Base-by-base conservation (phyloP, 2,113 vertebrate genomes). In the Cyprinodon variegatus region DNA sequence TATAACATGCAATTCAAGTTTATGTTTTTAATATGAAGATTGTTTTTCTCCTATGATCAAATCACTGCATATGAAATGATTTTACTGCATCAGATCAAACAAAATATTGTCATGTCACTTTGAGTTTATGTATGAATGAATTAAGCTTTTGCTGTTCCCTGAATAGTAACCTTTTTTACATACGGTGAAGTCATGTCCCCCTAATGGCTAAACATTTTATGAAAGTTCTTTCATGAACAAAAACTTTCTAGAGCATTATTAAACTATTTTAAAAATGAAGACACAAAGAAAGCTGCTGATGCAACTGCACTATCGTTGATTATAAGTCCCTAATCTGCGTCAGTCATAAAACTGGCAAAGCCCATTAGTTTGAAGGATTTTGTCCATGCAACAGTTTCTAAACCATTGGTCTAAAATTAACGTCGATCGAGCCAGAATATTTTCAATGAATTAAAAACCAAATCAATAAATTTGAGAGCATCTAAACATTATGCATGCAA, bases 311-410 rank as follows among this genome's bases (percentile, higher is more conserved):
- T 41, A 63, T 29, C 17, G 0, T 59, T 60, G 39, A 76, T 68
- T 46, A 65, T 36, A 66, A 36, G 11, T 14, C 38, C 22, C 61
- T 72, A 38, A 81, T 79, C 62, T 68, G 22, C 37, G 17, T 79
- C 63, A 79, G 38, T 67, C 66, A 53, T 61, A n/a, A 0, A 65
- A 72, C 72, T 68, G 59, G 53, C 71, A 59, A 85, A 65, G 60
- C 70, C 0, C 0, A 59, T 81, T 0, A 46, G 40, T 60, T 61
- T 70, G 43, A 71, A 70, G 61, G 39, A 41, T 66, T 36, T 68
- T 53, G 76, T 70, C 81, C 41, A 41, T 50, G 64, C 57, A 50
- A 73, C 40, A 69, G 61, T 46, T 73, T n/a, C 61, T 64, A 11
- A 29, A 57, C 14, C 3, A 22, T 36, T 77, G 20, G 40, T 57